phyloP scores from a whole-genome alignment of 64 coral and sea anemone species.

The Stylophora pistillata region DNA sequence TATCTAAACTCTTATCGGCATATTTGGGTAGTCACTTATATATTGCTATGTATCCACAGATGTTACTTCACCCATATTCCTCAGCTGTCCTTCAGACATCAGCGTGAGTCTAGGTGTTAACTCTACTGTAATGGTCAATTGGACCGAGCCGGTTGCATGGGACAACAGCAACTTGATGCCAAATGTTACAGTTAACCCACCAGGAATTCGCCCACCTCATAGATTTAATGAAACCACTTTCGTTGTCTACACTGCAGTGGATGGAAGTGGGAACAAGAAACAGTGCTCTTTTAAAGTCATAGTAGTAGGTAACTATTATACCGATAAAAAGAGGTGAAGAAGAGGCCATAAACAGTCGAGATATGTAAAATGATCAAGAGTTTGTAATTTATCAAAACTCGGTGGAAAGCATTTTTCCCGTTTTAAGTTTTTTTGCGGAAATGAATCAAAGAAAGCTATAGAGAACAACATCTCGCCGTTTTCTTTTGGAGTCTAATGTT shows the following conservation, averaged over 20 bases:
- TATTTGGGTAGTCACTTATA: background rate
- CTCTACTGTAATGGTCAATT: too few relatives aligned
- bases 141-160: constrained; percentile 44
- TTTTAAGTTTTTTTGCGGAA: too few relatives aligned
- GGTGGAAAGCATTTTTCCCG: too few relatives aligned
- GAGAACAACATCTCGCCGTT: too few relatives aligned
- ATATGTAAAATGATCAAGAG: too few relatives aligned
- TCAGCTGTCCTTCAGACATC: constrained; percentile 60
- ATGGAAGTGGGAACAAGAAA: constrained; percentile 48
- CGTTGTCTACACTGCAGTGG: constrained; percentile 53
- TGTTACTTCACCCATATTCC: constrained; percentile 35
- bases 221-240: constrained; percentile 14
- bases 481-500: too few relatives aligned
- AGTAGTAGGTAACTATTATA: constrained; percentile 43
- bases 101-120: constrained; percentile 12
- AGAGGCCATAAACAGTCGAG: too few relatives aligned
- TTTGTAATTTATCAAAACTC: too few relatives aligned
- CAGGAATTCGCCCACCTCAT: constrained; percentile 47
- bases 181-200: background rate
- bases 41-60: constrained; percentile 10
- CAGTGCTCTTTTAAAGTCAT: constrained; percentile 61
- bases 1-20: background rate
- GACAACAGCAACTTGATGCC: constrained; percentile 39
- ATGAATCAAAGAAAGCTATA: too few relatives aligned
- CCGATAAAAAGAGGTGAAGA: too few relatives aligned